Evolutionary conservation across 2,797 vertebrate species (phyloP), one percentile per base, ranked within the genome.

Genomic region (Catamblyrhynchus diadema): DNA sequence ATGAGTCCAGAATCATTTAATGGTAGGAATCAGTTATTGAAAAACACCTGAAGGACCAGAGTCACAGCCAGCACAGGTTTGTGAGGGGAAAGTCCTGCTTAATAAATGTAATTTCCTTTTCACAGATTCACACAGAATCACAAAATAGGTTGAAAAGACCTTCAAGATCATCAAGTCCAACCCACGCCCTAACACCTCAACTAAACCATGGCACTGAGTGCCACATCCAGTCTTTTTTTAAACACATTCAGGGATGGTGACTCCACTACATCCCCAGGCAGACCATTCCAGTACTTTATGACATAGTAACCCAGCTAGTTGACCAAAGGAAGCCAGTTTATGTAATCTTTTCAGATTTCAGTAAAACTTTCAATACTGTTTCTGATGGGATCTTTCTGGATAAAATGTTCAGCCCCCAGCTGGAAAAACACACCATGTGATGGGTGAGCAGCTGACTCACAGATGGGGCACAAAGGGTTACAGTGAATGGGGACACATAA

Each of bases 121-220:
- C 71, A 48, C 44, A 74, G 27, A 59, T 14, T 51, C 20, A 30
- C 39, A 42, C 13, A 41, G 50, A 44, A 57, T 57, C 42, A 30
- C 3, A 12, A 32, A 28, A 39, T 21, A 39, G 33, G 22, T 9
- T 60, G 33, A 14, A 74, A 39, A 60, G 35, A 48, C 10, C 12
- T 60, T 20, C 22, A 74, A 60, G 56, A 60, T 20, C 42, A 74
- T 20, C 2, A 9, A 27, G 35, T n/a, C 13, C 56, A 60, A n/a
- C 6, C 10, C 13, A 60, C 23, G 17, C 28, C 33, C 28, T 20
- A 60, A 48, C 22, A 48, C 12, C 28, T 32, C 54, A 60, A 60
- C 10, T 60, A 16, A 39, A 39, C 33, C 71, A 60, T 21, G 28
- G 33, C 28, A 60, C 12, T 0, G 0, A 60, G 33, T 37, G 15